These are phyloP conservation scores for Aptenodytes patagonicus DNA, from an alignment of 2,113 vertebrate genomes.

Conservation along the genomic window DNA sequence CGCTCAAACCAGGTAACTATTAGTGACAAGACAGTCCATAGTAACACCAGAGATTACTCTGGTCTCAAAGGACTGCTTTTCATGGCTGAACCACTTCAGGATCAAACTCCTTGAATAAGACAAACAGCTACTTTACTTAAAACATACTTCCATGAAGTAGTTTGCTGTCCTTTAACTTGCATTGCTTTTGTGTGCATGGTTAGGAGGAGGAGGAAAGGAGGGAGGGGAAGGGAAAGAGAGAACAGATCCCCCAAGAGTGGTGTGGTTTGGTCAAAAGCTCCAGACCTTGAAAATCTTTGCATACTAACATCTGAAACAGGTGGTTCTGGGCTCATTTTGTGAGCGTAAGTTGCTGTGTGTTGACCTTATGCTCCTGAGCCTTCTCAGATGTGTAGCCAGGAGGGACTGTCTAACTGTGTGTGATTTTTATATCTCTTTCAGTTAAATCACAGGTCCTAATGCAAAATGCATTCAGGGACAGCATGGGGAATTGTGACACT, in stretches of 20 bases:
- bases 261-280: slow-evolving; percentile 31
- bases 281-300: slow-evolving; percentile 38
- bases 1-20: not conserved
- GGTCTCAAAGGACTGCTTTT: not conserved
- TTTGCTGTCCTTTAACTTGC: not conserved
- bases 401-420: slow-evolving; percentile 32
- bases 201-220: not conserved
- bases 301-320: slow-evolving; percentile 54
- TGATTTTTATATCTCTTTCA: slow-evolving; percentile 62
- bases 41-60: not conserved
- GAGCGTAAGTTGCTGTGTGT: slow-evolving; percentile 2
- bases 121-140: not conserved
- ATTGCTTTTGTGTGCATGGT: not conserved
- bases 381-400: slow-evolving; percentile 53
- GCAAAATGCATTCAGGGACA: slow-evolving; percentile 48
- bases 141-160: not conserved
- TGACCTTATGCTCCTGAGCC: slow-evolving; percentile 33
- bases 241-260: not conserved
- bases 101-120: not conserved
- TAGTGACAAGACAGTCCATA: not conserved
- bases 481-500: slow-evolving; percentile 27
- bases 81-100: not conserved
- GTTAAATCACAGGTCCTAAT: slow-evolving; percentile 59
- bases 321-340: slow-evolving; percentile 49
- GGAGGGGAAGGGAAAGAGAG: not conserved